Conservation (phyloP, 2,888 invertebrate species). For the Metalampra italica region DNA sequence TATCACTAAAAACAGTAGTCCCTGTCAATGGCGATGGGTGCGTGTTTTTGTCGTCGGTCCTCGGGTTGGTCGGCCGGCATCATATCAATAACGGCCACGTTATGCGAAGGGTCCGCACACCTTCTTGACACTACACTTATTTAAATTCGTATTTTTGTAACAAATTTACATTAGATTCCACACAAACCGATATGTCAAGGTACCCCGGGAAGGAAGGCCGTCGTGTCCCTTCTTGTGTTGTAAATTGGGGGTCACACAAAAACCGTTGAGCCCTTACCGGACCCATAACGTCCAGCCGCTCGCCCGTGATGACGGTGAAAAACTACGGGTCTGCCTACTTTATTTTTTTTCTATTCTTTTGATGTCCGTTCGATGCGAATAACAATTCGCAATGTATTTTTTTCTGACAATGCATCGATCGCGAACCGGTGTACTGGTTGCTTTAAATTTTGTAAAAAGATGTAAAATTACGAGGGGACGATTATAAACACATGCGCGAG, state of each 20-base stretch:
- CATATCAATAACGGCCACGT: conserved; percentile 64
- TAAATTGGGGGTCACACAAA: conserved; percentile 77
- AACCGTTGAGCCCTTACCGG: conserved; percentile 70
- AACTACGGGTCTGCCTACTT: conserved; percentile 45
- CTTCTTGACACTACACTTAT: conserved; percentile 63
- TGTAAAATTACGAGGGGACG: conserved; percentile 71
- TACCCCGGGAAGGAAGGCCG: conserved; percentile 42
- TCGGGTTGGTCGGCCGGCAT: conserved; percentile 36
- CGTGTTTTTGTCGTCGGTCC: conserved; percentile 45
- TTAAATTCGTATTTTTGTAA: conserved; percentile 76
- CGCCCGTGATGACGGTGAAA: conserved; percentile 58
- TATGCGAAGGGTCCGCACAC: conserved; percentile 56
- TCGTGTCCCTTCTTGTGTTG: conserved; percentile 67
- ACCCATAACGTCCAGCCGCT: conserved; percentile 72
- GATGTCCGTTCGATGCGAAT: conserved; percentile 58
- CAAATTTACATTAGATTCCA: conserved; percentile 74
- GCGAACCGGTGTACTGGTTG: conserved; percentile 62
- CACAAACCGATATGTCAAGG: conserved; percentile 63
- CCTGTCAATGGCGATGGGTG: conserved; percentile 1
- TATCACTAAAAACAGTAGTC: conserved; percentile 2
- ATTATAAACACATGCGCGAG: conserved; percentile 77
- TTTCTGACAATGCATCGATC: conserved; percentile 46
- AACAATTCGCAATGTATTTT: conserved; percentile 58
- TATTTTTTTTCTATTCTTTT: conserved; percentile 54
- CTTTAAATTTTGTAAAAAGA: conserved; percentile 65